phyloP scores from a whole-genome alignment of 2,888 invertebrate species.

The Penaeus monodon region DNA sequence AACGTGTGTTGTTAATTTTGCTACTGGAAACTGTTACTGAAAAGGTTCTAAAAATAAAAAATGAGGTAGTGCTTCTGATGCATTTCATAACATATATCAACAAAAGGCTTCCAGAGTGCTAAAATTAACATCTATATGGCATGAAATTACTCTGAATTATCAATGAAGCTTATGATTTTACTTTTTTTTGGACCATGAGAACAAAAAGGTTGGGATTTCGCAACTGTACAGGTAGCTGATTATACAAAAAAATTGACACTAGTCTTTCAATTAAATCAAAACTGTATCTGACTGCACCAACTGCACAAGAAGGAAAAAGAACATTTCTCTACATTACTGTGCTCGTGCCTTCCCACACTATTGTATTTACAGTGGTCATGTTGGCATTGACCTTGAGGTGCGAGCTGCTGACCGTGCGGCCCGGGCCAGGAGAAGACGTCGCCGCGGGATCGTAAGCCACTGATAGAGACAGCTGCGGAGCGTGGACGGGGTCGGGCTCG shows the following conservation, averaged over 20 bases:
- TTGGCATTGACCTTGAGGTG: slow-evolving; percentile 14
- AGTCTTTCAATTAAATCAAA: too few species aligned
- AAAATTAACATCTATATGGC: background rate
- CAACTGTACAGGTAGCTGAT: too few species aligned
- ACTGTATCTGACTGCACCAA: background rate
- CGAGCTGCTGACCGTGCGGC: slow-evolving; percentile 33
- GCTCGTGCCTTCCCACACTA: slow-evolving; percentile 20
- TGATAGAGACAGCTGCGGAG: slow-evolving; percentile 28
- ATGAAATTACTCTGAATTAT: background rate
- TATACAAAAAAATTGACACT: too few species aligned
- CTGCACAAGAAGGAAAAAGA: background rate
- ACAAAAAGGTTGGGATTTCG: too few species aligned
- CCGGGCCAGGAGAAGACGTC: slow-evolving; percentile 19
- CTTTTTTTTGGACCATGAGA: too few species aligned
- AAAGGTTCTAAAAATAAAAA: too few species aligned
- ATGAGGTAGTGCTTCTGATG: too few species aligned
- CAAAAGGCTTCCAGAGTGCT: too few species aligned
- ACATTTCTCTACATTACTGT: slow-evolving; percentile 9
- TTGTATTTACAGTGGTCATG: slow-evolving; percentile 41
- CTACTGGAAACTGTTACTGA: too few species aligned
- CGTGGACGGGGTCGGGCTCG: background rate
- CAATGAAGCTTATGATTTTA: background rate
- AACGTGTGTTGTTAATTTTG: background rate
- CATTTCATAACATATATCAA: too few species aligned
- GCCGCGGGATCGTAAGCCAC: slow-evolving; percentile 33